Conservation (phyloP, 2,888 invertebrate species). For the Dynastes tityus region DNA sequence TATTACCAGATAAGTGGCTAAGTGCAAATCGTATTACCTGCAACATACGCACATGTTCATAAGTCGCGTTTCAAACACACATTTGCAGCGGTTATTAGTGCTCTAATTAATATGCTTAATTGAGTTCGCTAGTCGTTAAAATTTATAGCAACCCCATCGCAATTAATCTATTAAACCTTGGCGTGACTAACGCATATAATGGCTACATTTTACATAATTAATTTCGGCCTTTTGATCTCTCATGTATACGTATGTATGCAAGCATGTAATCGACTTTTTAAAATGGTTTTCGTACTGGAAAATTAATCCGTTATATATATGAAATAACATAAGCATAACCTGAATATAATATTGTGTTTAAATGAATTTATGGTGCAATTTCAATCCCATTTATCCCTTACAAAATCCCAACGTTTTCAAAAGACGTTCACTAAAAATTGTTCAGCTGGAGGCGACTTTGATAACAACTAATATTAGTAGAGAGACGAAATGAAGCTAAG, state of each 20-base stretch:
- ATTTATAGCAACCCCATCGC: constrained; percentile 21
- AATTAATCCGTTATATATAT: too few relatives aligned
- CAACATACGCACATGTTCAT: neutral
- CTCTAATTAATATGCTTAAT: constrained; percentile 29
- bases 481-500: neutral
- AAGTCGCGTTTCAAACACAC: constrained; percentile 14
- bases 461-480: too few relatives aligned
- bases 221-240: constrained; percentile 2
- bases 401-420: too few relatives aligned
- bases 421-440: too few relatives aligned
- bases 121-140: constrained; percentile 11
- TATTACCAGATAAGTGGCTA: neutral
- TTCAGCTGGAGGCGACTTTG: too few relatives aligned
- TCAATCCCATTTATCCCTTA: too few relatives aligned
- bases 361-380: too few relatives aligned
- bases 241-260: neutral
- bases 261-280: too few relatives aligned
- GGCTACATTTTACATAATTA: constrained; percentile 12
- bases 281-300: too few relatives aligned
- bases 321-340: too few relatives aligned
- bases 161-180: constrained; percentile 28
- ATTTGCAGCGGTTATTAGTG: constrained; percentile 15
- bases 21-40: neutral
- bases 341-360: too few relatives aligned
- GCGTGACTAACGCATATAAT: constrained; percentile 31